Percentiles rank a stretch among this genome's conserved stretches.
These are phyloP conservation scores for Pristionchus entomophagus DNA, from an alignment of 2,888 invertebrate genomes.

Conservation along the genomic window DNA sequence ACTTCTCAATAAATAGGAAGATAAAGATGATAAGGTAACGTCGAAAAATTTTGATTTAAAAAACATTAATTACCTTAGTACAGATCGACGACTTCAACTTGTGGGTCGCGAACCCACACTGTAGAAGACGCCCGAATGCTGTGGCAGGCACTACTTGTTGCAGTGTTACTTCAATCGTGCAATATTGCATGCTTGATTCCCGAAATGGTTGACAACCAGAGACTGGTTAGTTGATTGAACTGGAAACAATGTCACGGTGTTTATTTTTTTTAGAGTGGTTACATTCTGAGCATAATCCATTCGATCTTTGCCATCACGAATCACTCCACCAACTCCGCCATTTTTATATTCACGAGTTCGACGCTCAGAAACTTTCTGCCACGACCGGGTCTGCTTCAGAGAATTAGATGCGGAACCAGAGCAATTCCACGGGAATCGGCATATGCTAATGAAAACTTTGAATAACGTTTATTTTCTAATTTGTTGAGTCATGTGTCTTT, in stretches of 20 bases:
- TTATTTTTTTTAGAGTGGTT: background rate
- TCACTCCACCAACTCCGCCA: background rate
- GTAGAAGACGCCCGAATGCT: background rate
- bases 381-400: background rate
- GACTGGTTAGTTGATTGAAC: background rate
- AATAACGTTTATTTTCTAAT: no score
- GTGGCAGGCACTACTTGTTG: background rate
- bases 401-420: background rate
- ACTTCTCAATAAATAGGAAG: background rate
- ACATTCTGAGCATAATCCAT: background rate
- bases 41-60: background rate
- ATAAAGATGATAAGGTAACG: background rate
- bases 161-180: background rate
- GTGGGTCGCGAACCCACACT: background rate
- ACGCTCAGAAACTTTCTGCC: background rate
- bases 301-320: background rate
- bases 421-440: background rate
- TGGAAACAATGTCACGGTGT: background rate
- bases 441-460: background rate
- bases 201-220: background rate
- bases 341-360: background rate
- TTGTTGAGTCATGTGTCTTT: no score
- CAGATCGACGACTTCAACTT: background rate
- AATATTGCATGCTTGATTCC: background rate
- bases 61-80: background rate